A percentile compares a stretch with the other conserved stretches of the same genome.
phyloP scores from a whole-genome alignment of 1,140 invertebrate genomes.

The Aphelinus atriplicis region DNA sequence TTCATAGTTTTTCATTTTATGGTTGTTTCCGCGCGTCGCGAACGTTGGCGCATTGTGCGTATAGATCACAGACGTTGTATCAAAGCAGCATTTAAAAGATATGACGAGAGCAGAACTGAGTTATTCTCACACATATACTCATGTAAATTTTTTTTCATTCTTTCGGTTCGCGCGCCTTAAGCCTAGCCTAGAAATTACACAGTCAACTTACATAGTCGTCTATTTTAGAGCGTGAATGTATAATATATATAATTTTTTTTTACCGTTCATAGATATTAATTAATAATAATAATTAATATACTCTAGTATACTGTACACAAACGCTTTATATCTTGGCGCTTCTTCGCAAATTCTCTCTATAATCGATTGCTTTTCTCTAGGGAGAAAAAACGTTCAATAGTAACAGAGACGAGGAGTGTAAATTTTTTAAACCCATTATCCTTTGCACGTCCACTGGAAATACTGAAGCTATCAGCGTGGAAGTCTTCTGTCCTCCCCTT shows the following conservation, averaged over 20 bases:
- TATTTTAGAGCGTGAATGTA: slow-evolving; percentile 51
- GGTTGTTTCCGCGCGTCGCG: slow-evolving; percentile 19
- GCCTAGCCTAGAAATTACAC: slow-evolving; percentile 51
- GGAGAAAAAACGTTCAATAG: slow-evolving; percentile 42
- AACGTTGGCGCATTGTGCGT: slow-evolving; percentile 47
- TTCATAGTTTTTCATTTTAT: slow-evolving; percentile 9
- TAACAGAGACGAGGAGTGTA: slow-evolving; percentile 31
- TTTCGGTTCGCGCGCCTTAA: slow-evolving; percentile 43
- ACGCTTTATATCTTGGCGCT: slow-evolving; percentile 59
- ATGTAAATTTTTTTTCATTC: slow-evolving; percentile 28
- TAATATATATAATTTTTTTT: slow-evolving; percentile 48
- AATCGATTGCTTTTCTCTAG: slow-evolving; percentile 38
- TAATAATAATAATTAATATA: slow-evolving; percentile 61
- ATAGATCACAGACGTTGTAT: slow-evolving; percentile 50
- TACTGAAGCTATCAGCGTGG: slow-evolving; percentile 47
- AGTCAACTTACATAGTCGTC: slow-evolving; percentile 44
- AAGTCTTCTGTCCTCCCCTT: slow-evolving; percentile 45
- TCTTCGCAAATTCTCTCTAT: slow-evolving; percentile 42
- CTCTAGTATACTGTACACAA: slow-evolving; percentile 64
- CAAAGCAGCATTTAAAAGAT: slow-evolving; percentile 49
- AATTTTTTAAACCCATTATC: slow-evolving; percentile 22
- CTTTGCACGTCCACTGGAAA: slow-evolving; percentile 47
- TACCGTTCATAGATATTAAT: slow-evolving; percentile 55
- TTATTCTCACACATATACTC: slow-evolving; percentile 23
- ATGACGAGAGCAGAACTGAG: slow-evolving; percentile 48